A percentile compares a stretch with the other conserved stretches of the same genome.
Conservation (phyloP, 2,888 invertebrate genomes). For the Spisula subtruncata region DNA sequence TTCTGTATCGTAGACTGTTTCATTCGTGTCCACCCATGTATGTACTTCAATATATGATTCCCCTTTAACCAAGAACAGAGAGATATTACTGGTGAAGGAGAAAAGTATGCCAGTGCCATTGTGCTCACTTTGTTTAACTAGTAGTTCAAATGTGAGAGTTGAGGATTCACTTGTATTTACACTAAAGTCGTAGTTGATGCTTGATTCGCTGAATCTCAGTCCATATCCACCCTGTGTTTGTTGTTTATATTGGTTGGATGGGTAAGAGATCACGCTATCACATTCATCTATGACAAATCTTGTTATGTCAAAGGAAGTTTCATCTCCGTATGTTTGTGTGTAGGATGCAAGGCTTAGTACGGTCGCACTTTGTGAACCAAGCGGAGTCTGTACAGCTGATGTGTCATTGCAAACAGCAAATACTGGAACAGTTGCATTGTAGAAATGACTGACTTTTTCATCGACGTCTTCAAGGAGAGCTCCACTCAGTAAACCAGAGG, state of each 20-base stretch:
- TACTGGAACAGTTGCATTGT: slow-evolving; percentile 41
- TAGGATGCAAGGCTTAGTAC: slow-evolving; percentile 47
- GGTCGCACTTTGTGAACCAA: slow-evolving; percentile 43
- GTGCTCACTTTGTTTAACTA: slow-evolving; percentile 66
- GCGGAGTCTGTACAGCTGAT: slow-evolving; percentile 45
- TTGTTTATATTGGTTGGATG: slow-evolving; percentile 53
- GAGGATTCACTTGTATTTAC: slow-evolving; percentile 53
- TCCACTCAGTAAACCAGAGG: slow-evolving; percentile 76
- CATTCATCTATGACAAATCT: slow-evolving; percentile 66
- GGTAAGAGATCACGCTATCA: slow-evolving; percentile 74
- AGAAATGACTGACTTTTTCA: slow-evolving; percentile 63
- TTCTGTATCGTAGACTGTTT: slow-evolving; percentile 58
- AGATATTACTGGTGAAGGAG: slow-evolving; percentile 71
- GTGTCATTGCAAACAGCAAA: slow-evolving; percentile 67
- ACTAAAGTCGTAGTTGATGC: slow-evolving; percentile 60
- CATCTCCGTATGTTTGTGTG: slow-evolving; percentile 54
- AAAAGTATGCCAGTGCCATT: slow-evolving; percentile 70
- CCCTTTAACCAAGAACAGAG: slow-evolving; percentile 64
- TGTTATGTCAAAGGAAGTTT: slow-evolving; percentile 56
- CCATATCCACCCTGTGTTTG: slow-evolving; percentile 76
- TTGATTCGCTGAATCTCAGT: slow-evolving; percentile 71
- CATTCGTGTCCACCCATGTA: slow-evolving; percentile 49
- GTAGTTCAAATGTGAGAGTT: slow-evolving; percentile 74
- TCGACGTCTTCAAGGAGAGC: slow-evolving; percentile 37
- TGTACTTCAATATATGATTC: slow-evolving; percentile 67